These are phyloP conservation scores for Dicranocentrus wangi DNA, from an alignment of 2,888 invertebrate genomes.

Conservation along the genomic window DNA sequence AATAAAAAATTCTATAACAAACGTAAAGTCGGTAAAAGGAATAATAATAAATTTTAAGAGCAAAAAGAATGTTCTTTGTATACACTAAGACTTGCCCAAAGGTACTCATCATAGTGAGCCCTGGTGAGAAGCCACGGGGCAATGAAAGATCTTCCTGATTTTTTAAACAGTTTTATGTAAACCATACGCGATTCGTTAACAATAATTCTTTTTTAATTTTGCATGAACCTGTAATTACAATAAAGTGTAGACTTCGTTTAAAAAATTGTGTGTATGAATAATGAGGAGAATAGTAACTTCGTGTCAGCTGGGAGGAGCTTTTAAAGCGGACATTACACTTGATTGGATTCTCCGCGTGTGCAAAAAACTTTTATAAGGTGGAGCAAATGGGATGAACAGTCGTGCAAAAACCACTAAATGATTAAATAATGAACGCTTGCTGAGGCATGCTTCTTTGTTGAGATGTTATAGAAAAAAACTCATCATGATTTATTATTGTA, in stretches of 20 bases:
- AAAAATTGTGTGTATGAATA: background rate
- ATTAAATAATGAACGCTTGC: conserved; percentile 30
- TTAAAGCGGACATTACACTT: conserved; percentile 27
- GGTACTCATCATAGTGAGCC: no score
- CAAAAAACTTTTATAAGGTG: conserved; percentile 55
- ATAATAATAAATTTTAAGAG: background rate
- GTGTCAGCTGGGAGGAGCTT: conserved; percentile 51
- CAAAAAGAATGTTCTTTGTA: background rate
- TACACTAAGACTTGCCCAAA: no score
- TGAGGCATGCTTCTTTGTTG: conserved; percentile 25
- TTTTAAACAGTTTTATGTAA: conserved; percentile 3
- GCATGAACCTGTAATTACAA: no score
- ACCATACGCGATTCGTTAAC: no score
- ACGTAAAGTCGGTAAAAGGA: background rate
- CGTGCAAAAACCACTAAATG: conserved; percentile 36
- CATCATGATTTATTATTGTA: conserved; percentile 33
- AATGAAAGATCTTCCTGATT: background rate
- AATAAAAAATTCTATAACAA: background rate
- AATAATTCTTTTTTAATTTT: no score
- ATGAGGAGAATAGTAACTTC: background rate
- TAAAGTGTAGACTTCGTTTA: background rate
- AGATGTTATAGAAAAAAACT: background rate
- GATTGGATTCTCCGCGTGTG: conserved; percentile 55
- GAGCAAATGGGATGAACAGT: conserved; percentile 44
- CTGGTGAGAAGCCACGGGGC: no score